Conservation (phyloP, 1,140 invertebrate genomes). For the Cryptotermes secundus region DNA sequence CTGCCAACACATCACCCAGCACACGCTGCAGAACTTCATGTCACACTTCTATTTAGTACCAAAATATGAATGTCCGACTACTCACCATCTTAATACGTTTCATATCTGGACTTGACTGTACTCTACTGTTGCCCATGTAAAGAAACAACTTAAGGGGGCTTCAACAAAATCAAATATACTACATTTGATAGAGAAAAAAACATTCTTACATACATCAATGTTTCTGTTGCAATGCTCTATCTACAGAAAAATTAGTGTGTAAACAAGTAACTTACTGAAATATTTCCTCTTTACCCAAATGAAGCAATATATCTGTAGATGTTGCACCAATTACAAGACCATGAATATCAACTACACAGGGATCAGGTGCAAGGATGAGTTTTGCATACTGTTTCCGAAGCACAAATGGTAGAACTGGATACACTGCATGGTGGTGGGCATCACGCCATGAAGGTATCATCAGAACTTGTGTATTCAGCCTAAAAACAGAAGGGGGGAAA, state of each 20-base stretch:
- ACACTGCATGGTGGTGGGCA: constrained; percentile 72
- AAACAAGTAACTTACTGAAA: constrained; percentile 24
- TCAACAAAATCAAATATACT: too few species aligned
- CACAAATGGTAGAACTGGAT: constrained; percentile 74
- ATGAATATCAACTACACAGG: constrained; percentile 72
- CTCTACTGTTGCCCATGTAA: too few species aligned
- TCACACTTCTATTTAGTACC: too few species aligned
- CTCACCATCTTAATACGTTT: too few species aligned
- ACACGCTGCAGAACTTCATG: too few species aligned
- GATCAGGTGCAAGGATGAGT: constrained; percentile 71
- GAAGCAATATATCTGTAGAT: constrained; percentile 78
- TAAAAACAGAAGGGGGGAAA: constrained; percentile 49
- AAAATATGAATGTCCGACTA: too few species aligned
- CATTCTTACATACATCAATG: too few species aligned
- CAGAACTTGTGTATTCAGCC: constrained; percentile 66
- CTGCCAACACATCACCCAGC: too few species aligned
- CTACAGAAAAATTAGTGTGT: background rate
- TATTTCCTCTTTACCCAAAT: constrained; percentile 77
- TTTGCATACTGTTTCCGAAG: constrained; percentile 56
- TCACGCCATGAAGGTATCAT: constrained; percentile 76
- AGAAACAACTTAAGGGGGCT: too few species aligned
- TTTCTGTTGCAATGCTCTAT: too few species aligned
- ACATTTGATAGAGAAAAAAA: too few species aligned
- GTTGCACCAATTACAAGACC: constrained; percentile 76
- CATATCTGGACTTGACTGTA: too few species aligned